Evolutionary conservation across 2,113 vertebrate species (phyloP), one percentile per base, ranked within the genome.

Genomic region (Myocastor coypus): DNA sequence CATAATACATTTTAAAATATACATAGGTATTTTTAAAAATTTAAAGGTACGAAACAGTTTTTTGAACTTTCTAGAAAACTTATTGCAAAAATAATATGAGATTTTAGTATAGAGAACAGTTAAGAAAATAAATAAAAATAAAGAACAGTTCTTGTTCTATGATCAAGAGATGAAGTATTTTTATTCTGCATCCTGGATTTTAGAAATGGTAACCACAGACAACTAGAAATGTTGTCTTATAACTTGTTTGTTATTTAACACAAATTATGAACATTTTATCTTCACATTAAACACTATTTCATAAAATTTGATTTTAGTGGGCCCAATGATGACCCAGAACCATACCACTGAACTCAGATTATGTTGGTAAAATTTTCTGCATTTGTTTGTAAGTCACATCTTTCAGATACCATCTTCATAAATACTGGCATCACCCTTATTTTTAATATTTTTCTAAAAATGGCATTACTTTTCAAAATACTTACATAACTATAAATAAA

Each of bases 91-190:
- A 16, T 50, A 85, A 32, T 52, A 93, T 12, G 26, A 32, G 71
- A 71, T 71, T 95, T 10, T 92, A 87, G 10, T 52, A 26, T 63
- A 66, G 89, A 81, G 34, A n/a, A 66, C 2, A 61, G 19, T 82
- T 69, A 80, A 87, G 30, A 37, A 68, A 96, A 75, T 73, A 57
- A 94, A 96, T 40, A 93, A 93, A 93, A 89, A 57, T 50, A 37
- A 1, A 80, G 46, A 84, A 7, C 19, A 63, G 57, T 69, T 92
- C 1, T 26, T 86, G 12, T 46, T 19, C 52, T 80, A 20, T 10
- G 59, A 71, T 71, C 9, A 24, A 85, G 71, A 88, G 34, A 94
- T 84, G 7, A 93, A 87, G 89, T 84, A 85, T 12, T 88, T 71
- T 92, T 94, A 19, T 46, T 66, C 13, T 78, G 83, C 91, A 87